Conservation (phyloP, 1,140 invertebrate species). For the Drosophila ironensis region DNA sequence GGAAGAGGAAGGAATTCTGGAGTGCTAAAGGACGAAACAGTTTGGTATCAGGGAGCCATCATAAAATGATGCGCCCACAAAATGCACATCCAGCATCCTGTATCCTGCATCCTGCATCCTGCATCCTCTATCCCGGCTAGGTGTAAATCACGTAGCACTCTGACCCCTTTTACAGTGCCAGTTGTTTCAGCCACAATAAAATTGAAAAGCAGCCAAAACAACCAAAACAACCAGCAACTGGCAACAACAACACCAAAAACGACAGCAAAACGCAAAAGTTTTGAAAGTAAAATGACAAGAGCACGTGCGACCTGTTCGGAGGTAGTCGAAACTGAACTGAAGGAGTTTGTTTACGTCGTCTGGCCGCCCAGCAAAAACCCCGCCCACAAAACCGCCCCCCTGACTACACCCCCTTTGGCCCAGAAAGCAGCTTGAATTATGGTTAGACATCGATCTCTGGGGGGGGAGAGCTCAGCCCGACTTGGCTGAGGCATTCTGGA, state of each 20-base stretch:
- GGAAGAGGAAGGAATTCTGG: constrained; percentile 16
- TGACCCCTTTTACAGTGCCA: constrained; percentile 71
- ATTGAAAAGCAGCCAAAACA: constrained; percentile 76
- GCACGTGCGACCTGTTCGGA: constrained; percentile 62
- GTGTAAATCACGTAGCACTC: constrained; percentile 78
- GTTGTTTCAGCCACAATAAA: constrained; percentile 74
- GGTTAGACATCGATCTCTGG: constrained; percentile 70
- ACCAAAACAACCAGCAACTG: constrained; percentile 21
- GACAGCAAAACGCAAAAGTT: constrained; percentile 71
- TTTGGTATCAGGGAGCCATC: constrained; percentile 51
- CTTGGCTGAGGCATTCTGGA: too few relatives aligned
- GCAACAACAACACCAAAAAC: constrained; percentile 40
- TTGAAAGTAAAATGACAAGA: constrained; percentile 78
- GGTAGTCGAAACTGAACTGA: constrained; percentile 45
- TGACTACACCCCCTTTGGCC: constrained; percentile 2
- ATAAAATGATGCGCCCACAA: constrained; percentile 69
- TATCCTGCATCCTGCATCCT: too few relatives aligned
- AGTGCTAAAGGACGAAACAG: constrained; percentile 26
- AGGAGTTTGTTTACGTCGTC: constrained; percentile 53
- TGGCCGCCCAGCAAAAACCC: constrained; percentile 1
- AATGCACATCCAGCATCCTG: too few relatives aligned
- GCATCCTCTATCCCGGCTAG: constrained; percentile 55
- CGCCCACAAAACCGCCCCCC: neutral
- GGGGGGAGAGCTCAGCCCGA: constrained; percentile 22
- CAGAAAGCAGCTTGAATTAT: constrained; percentile 53